A percentile compares a stretch with the other conserved stretches of the same genome.
These are phyloP conservation scores for Lissocephala sabroskyi DNA, from an alignment of 2,888 invertebrate species.

Conservation along the genomic window DNA sequence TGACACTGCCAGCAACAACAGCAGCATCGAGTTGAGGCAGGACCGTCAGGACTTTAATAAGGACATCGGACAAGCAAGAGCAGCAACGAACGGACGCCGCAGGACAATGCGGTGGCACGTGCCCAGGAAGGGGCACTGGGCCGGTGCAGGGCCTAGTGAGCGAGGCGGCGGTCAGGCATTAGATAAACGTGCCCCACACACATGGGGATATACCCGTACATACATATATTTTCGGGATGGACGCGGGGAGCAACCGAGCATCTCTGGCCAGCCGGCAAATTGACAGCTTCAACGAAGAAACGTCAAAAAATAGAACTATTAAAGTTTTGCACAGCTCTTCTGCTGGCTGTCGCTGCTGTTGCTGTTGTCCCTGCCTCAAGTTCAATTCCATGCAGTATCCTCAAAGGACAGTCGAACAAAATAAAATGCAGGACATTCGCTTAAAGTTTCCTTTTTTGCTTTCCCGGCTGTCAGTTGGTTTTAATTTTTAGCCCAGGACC, in stretches of 20 bases:
- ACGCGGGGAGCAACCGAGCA: constrained; percentile 24
- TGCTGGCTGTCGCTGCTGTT: constrained; percentile 24
- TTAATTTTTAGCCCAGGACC: too few species aligned
- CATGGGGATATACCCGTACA: constrained; percentile 2
- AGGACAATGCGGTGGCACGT: constrained; percentile 41
- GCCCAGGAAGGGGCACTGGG: constrained; percentile 22
- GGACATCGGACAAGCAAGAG: constrained; percentile 52
- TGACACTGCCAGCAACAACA: constrained; percentile 19
- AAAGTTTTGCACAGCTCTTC: constrained; percentile 45
- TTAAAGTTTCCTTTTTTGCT: constrained; percentile 57
- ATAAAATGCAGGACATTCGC: constrained; percentile 67
- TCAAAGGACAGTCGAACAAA: constrained; percentile 62
- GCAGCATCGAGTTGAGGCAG: constrained; percentile 55
- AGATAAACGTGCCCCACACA: constrained; percentile 4
- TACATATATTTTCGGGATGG: constrained; percentile 7
- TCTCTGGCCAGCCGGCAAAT: constrained; percentile 38
- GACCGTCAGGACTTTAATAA: constrained; percentile 57
- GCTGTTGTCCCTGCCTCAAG: constrained; percentile 32
- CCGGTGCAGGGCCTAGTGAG: constrained; percentile 9
- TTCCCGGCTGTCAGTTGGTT: constrained; percentile 24
- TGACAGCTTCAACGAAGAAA: constrained; percentile 48
- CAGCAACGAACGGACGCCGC: constrained; percentile 18
- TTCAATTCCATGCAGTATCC: constrained; percentile 66
- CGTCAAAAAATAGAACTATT: constrained; percentile 50
- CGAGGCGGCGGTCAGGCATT: constrained; percentile 4